phyloP scores from a whole-genome alignment of 2,797 vertebrate species.

The Dendrocincla fuliginosa region DNA sequence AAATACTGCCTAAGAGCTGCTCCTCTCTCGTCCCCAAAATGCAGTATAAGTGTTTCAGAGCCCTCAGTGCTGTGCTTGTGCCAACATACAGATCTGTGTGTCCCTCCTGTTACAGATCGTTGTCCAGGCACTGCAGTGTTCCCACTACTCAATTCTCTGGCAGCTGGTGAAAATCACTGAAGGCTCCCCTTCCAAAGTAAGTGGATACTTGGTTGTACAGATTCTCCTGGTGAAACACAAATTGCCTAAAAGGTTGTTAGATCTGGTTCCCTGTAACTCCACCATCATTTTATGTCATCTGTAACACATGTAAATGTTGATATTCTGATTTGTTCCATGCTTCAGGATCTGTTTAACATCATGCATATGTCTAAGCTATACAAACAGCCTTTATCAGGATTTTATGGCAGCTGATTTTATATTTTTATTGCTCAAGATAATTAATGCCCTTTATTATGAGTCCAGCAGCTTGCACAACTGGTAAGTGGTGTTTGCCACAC shows the following conservation, averaged over 20 bases:
- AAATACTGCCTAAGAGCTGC: background rate
- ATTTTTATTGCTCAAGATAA: background rate
- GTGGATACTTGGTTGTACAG: conserved; percentile 35
- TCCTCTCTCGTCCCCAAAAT: background rate
- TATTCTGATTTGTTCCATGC: background rate
- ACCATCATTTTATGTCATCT: background rate
- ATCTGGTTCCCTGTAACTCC: background rate
- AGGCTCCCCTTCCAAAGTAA: conserved; percentile 95
- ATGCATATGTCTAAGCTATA: background rate
- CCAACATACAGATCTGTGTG: background rate
- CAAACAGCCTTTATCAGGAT: background rate
- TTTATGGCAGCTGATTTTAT: background rate
- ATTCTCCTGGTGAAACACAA: background rate
- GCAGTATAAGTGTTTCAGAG: background rate
- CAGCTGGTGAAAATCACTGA: conserved; percentile 98
- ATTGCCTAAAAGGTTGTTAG: background rate
- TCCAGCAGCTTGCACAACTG: background rate
- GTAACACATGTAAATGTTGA: background rate
- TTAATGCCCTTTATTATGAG: background rate
- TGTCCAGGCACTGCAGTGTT: conserved; percentile 97
- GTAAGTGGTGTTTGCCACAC: background rate
- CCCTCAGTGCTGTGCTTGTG: background rate
- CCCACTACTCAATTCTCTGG: conserved; percentile 99
- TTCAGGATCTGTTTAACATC: background rate
- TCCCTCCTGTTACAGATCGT: conserved; percentile 85